Evolutionary conservation across 2,113 vertebrate species (phyloP).

Genomic region (Neolamprologus sp.): DNA sequence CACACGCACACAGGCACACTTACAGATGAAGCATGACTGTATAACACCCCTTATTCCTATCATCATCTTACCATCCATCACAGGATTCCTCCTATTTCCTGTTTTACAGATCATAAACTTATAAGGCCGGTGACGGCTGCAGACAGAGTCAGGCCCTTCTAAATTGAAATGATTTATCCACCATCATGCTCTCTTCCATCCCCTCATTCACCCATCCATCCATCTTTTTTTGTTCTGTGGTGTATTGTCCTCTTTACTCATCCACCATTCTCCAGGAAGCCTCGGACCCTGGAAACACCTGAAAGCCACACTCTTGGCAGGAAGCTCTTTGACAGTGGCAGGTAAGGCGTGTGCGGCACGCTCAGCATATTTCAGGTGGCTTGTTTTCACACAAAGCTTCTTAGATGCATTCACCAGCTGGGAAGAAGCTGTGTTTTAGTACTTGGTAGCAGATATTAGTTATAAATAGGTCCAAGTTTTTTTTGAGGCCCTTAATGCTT

Average conservation of each 20-base stretch:
- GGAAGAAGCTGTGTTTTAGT: neutral
- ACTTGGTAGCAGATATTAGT: neutral
- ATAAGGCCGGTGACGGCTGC: constrained; percentile 12
- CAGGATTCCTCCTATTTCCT: constrained; percentile 24
- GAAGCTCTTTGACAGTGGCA: constrained; percentile 83
- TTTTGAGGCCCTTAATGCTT: neutral
- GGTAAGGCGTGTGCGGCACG: constrained; percentile 76
- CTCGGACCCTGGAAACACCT: constrained; percentile 87
- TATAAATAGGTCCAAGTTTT: neutral
- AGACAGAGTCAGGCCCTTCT: constrained; percentile 1
- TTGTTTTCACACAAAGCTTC: neutral
- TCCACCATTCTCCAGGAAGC: constrained; percentile 85
- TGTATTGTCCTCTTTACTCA: constrained; percentile 63
- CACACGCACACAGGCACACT: neutral
- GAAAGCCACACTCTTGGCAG: constrained; percentile 85
- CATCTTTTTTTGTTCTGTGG: constrained; percentile 17
- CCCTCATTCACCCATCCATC: constrained; percentile 9
- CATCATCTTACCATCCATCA: constrained; percentile 35
- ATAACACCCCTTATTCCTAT: constrained; percentile 11
- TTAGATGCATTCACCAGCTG: neutral
- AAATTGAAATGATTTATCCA: constrained; percentile 29
- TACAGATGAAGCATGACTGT: constrained; percentile 16
- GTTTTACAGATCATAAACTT: constrained; percentile 44
- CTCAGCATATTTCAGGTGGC: constrained; percentile 24
- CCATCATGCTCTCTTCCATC: constrained; percentile 19